Conservation (phyloP, 1,140 invertebrate genomes). For the Araneus ventricosus region DNA sequence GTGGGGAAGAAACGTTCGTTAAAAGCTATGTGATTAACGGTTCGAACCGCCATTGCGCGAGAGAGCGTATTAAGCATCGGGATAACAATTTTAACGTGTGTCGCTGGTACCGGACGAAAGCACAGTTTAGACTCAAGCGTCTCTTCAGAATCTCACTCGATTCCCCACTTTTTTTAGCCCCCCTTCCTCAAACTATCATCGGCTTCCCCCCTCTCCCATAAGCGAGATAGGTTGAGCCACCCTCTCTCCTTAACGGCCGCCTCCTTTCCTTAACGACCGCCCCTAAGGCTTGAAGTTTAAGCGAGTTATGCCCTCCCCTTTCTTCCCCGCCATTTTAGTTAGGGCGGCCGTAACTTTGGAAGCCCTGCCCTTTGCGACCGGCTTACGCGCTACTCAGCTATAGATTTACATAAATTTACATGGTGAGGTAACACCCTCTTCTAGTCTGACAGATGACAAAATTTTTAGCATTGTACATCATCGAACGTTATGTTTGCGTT, state of each 20-base stretch:
- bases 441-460: constrained; percentile 66
- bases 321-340: neutral
- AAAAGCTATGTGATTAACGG: neutral
- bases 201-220: constrained; percentile 40
- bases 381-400: constrained; percentile 5
- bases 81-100: constrained; percentile 68
- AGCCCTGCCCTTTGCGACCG: constrained; percentile 44
- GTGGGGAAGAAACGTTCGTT: neutral
- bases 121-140: constrained; percentile 67
- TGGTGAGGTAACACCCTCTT: constrained; percentile 56
- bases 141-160: constrained; percentile 54
- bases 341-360: constrained; percentile 12
- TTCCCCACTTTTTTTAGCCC: constrained; percentile 70
- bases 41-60: constrained; percentile 28
- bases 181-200: constrained; percentile 69
- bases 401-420: constrained; percentile 76
- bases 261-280: constrained; percentile 28
- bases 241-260: constrained; percentile 29
- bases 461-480: constrained; percentile 58
- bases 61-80: constrained; percentile 3
- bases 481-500: neutral
- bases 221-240: constrained; percentile 22
- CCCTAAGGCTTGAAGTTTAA: neutral
- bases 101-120: constrained; percentile 53
- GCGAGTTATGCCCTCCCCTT: neutral